These are phyloP conservation scores for Actenoides lindsayi DNA, from an alignment of 2,113 vertebrate genomes.

Conservation along the genomic window DNA sequence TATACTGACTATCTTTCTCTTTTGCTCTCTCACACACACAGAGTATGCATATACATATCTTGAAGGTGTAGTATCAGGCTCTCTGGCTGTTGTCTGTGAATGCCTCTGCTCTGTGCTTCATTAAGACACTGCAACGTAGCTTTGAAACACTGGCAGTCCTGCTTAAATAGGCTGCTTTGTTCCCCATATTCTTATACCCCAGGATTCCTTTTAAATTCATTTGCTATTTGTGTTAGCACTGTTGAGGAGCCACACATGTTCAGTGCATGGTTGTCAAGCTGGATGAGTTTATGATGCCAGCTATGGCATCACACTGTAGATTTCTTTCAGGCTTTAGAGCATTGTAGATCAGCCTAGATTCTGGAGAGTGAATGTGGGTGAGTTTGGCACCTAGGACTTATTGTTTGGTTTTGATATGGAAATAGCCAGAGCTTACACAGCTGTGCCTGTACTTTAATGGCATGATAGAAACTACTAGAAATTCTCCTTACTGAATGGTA, in stretches of 20 bases:
- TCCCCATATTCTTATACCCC: not conserved
- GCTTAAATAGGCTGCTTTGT: not conserved
- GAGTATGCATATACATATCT: not conserved
- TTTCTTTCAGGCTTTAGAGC: not conserved
- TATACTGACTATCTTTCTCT: not conserved
- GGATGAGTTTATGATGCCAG: not conserved
- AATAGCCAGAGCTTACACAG: not conserved
- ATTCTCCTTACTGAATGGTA: not conserved
- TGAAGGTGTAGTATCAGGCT: not conserved
- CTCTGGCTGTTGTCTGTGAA: not conserved
- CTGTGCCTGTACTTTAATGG: not conserved
- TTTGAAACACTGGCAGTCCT: not conserved
- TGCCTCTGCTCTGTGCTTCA: not conserved
- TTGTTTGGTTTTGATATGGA: not conserved
- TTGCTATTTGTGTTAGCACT: not conserved
- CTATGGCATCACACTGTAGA: not conserved
- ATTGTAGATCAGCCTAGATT: not conserved
- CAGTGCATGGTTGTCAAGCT: not conserved
- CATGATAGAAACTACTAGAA: not conserved
- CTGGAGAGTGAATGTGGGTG: not conserved
- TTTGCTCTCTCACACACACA: not conserved
- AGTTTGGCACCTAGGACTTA: not conserved
- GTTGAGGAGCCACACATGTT: not conserved
- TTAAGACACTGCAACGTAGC: rapidly evolving
- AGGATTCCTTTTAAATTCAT: not conserved